A percentile compares a stretch with the other conserved stretches of the same genome.
Evolutionary conservation across 1,140 invertebrate species (phyloP).

Genomic region (Thaumetopoea pityocampa): DNA sequence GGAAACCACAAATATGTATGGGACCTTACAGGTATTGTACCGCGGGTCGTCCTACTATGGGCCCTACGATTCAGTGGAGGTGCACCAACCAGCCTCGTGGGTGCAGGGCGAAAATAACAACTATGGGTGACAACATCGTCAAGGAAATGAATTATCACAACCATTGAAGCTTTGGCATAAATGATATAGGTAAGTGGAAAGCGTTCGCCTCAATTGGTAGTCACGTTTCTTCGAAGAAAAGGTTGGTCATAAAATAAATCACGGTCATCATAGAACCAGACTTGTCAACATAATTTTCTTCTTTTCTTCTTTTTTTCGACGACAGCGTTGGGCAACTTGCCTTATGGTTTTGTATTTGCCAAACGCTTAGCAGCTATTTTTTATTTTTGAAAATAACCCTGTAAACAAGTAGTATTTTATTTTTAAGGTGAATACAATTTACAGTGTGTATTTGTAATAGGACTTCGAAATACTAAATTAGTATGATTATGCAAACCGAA

Average conservation of each 20-base stretch:
- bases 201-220: neutral
- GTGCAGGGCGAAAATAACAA: constrained; percentile 25
- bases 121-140: constrained; percentile 9
- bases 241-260: neutral
- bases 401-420: too few relatives aligned
- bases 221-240: neutral
- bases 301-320: neutral
- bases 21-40: constrained; percentile 29
- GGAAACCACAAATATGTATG: constrained; percentile 27
- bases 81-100: constrained; percentile 21
- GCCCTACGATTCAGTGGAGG: constrained; percentile 17
- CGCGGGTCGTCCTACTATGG: neutral
- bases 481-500: too few relatives aligned
- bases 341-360: too few relatives aligned
- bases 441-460: too few relatives aligned
- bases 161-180: constrained; percentile 9
- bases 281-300: too few relatives aligned
- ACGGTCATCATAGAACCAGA: too few relatives aligned
- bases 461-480: too few relatives aligned
- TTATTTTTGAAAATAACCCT: neutral
- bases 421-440: too few relatives aligned
- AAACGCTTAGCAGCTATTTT: neutral
- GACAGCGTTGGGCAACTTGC: neutral
- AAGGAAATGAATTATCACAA: constrained; percentile 12
- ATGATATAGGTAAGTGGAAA: neutral